Conservation (phyloP, 2,888 invertebrate genomes). For the Aspidapion aeneum region DNA sequence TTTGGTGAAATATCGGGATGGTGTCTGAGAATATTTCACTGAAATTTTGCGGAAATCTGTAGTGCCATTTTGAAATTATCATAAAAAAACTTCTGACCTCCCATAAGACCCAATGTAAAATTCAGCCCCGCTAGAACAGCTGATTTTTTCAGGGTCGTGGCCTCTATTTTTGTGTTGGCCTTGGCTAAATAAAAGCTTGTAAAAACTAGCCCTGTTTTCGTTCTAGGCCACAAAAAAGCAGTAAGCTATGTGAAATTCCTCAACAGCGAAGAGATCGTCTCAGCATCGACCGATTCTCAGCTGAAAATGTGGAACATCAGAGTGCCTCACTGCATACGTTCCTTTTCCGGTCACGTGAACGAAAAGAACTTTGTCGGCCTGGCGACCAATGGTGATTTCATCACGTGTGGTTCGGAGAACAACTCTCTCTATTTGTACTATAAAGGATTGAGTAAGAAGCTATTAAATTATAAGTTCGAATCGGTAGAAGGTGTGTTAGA, state of each 20-base stretch:
- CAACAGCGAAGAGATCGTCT: slow-evolving; percentile 80
- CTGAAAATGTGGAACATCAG: slow-evolving; percentile 89
- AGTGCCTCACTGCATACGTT: slow-evolving; percentile 70
- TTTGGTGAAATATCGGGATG: too few species aligned
- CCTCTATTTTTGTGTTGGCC: too few species aligned
- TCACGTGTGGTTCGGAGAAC: slow-evolving; percentile 94
- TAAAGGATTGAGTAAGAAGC: slow-evolving; percentile 80
- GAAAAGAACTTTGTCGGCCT: slow-evolving; percentile 96
- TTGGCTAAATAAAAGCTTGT: too few species aligned
- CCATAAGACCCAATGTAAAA: too few species aligned
- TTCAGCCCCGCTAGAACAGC: too few species aligned
- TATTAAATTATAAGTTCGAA: slow-evolving; percentile 86
- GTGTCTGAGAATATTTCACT: too few species aligned
- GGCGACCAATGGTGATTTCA: slow-evolving; percentile 87
- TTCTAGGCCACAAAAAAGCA: slow-evolving; percentile 76
- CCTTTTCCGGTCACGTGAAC: slow-evolving; percentile 88
- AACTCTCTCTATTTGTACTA: slow-evolving; percentile 92
- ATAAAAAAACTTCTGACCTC: too few species aligned
- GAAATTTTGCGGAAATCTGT: too few species aligned
- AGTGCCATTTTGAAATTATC: too few species aligned
- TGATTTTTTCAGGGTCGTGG: too few species aligned
- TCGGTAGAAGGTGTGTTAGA: slow-evolving; percentile 73
- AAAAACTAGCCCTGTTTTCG: not conserved
- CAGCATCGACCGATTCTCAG: slow-evolving; percentile 89
- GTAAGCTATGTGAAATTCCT: slow-evolving; percentile 93